A percentile compares a stretch with the other conserved stretches of the same genome.
These are phyloP conservation scores for Glyphotaelius pellucidus DNA, from an alignment of 2,888 invertebrate genomes.

Conservation along the genomic window DNA sequence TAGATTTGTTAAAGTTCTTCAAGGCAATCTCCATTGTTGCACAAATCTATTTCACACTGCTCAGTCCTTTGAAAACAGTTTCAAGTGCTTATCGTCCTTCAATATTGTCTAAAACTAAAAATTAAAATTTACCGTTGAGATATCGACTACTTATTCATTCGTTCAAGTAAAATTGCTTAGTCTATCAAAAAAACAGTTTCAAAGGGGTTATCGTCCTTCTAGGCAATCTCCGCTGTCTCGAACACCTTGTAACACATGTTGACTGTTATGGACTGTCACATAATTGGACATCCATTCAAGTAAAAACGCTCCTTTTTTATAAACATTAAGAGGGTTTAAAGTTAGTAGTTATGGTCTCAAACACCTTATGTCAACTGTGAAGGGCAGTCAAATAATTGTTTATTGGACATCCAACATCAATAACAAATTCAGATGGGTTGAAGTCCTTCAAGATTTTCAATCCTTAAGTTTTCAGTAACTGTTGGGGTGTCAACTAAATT, in stretches of 20 bases:
- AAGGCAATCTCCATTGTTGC: neutral
- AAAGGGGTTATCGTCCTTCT: neutral
- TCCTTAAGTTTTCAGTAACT: too few species aligned
- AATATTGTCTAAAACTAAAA: neutral
- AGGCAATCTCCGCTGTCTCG: neutral
- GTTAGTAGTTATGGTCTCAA: neutral
- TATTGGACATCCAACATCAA: too few species aligned
- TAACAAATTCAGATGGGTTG: neutral
- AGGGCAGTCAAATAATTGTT: too few species aligned
- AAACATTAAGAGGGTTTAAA: neutral
- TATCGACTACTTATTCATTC: neutral
- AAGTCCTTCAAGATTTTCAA: neutral
- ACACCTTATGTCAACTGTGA: too few species aligned
- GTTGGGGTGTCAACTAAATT: too few species aligned
- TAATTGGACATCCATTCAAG: neutral
- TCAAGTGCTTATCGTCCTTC: neutral
- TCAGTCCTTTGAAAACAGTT: neutral
- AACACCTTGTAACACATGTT: neutral
- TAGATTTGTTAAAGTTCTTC: neutral
- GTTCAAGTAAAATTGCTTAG: neutral
- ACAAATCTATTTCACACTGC: neutral
- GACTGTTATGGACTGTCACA: neutral
- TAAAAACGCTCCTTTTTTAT: neutral
- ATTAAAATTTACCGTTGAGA: neutral
- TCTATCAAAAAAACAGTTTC: neutral